These are phyloP conservation scores for Acanthosepion esculentum DNA, from an alignment of 2,888 invertebrate genomes.

Conservation along the genomic window DNA sequence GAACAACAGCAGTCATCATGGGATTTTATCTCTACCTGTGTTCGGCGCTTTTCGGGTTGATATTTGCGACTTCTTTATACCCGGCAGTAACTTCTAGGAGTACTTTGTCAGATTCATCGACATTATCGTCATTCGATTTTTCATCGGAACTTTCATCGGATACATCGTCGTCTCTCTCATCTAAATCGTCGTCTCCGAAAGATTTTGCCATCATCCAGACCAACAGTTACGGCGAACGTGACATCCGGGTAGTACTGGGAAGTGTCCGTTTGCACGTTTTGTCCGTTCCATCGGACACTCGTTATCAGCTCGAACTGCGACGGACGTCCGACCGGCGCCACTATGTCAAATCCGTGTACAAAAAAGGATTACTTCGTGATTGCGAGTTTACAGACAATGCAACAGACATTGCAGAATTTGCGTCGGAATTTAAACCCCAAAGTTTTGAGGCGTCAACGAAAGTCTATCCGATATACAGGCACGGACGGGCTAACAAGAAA, in stretches of 20 bases:
- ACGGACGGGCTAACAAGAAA: not conserved
- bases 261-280: conserved; percentile 59
- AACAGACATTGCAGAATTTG: conserved; percentile 57
- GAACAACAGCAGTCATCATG: not conserved
- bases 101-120: not conserved
- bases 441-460: not conserved
- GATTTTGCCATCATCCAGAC: conserved; percentile 57
- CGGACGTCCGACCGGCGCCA: conserved; percentile 61
- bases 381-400: conserved; percentile 59
- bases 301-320: conserved; percentile 56
- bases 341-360: conserved; percentile 60
- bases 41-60: not conserved
- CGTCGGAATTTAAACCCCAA: conserved; percentile 54
- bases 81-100: not conserved
- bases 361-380: conserved; percentile 60
- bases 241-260: conserved; percentile 60
- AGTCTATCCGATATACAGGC: conserved; percentile 47
- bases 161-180: not conserved
- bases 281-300: conserved; percentile 50
- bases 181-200: not conserved
- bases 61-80: not conserved
- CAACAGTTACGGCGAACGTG: conserved; percentile 55
- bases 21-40: not conserved
- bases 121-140: not conserved
- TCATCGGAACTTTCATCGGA: not conserved